Conservation (phyloP, 2,888 invertebrate species). For the Malacosoma neustria region DNA sequence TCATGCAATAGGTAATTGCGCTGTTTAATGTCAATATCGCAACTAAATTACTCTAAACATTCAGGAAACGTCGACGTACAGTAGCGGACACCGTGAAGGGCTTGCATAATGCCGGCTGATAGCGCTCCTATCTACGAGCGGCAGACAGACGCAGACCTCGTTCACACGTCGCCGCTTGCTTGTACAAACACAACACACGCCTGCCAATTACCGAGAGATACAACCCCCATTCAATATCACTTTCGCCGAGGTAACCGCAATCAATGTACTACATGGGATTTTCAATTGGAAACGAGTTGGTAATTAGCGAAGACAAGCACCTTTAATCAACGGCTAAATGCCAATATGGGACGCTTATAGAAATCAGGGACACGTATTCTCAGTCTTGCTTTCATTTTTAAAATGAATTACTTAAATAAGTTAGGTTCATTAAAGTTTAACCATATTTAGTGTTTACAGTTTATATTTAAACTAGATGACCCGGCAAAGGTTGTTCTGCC, state of each 20-base stretch:
- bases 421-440: too few species aligned
- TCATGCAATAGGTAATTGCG: conserved; percentile 30
- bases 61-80: conserved; percentile 47
- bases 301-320: conserved; percentile 67
- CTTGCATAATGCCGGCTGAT: conserved; percentile 41
- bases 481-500: too few species aligned
- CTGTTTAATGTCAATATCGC: conserved; percentile 37
- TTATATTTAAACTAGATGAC: too few species aligned
- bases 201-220: conserved; percentile 55
- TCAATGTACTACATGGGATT: conserved; percentile 38
- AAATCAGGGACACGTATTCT: conserved; percentile 69
- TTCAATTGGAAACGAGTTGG: conserved; percentile 72
- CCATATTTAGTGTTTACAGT: too few species aligned
- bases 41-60: conserved; percentile 45
- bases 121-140: conserved; percentile 18
- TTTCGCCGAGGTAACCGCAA: conserved; percentile 45
- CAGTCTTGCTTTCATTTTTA: conserved; percentile 63
- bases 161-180: conserved; percentile 34
- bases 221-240: conserved; percentile 44
- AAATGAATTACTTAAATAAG: conserved; percentile 52
- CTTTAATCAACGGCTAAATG: conserved; percentile 57
- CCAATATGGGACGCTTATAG: conserved; percentile 56
- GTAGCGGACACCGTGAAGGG: conserved; percentile 27
- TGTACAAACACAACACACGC: conserved; percentile 30
- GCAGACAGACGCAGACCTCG: conserved; percentile 32